Base-by-base conservation (phyloP, 1,140 invertebrate genomes). In the Centruroides sculpturatus region DNA sequence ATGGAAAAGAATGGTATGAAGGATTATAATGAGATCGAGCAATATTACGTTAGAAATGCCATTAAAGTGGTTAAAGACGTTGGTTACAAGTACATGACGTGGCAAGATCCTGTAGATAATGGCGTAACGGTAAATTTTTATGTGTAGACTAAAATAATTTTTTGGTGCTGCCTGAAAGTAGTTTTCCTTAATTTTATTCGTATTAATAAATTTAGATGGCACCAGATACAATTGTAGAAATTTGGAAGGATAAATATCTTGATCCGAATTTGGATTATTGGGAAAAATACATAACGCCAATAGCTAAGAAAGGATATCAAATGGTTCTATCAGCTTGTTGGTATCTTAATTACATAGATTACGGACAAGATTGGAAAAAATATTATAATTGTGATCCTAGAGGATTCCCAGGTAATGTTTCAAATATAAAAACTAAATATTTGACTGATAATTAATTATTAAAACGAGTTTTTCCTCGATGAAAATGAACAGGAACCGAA, bases 331-430 rank as follows among this genome's bases (percentile, higher is more conserved):
- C 72, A 10, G 64, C 72, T 11, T 72, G 71, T 57, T 73, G 72
- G 72, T 73, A 69, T 53, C 55, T 72, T 13, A 66, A 64, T 50
- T 71, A 75, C 55, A 76, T 79, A 35, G 67, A 65, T n/a, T 78
- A 76, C 61, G 77, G 77, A 23, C 66, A 61, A 50, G 76, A 78
- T 62, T 78, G 76, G 77, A 60, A 61, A 54, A 67, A 66, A 55
- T 77, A 73, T 64, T 79, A 79, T 68, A 55, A 67, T 0, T 77
- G 75, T 61, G 76, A 79, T 53, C 77, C 77, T 9, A 65, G 68
- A 8, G 64, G 72, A 58, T 77, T 74, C 61, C 59, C 65, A 50
- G 71, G 72, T 47, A 12, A 13, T 41, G 8, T 3, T 6, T 41
- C 56, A 47, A 56, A 51, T 65, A 8, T 51, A 5, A 48, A 62